phyloP scores from a whole-genome alignment of 2,113 vertebrate genomes.

The Ameiurus melas region DNA sequence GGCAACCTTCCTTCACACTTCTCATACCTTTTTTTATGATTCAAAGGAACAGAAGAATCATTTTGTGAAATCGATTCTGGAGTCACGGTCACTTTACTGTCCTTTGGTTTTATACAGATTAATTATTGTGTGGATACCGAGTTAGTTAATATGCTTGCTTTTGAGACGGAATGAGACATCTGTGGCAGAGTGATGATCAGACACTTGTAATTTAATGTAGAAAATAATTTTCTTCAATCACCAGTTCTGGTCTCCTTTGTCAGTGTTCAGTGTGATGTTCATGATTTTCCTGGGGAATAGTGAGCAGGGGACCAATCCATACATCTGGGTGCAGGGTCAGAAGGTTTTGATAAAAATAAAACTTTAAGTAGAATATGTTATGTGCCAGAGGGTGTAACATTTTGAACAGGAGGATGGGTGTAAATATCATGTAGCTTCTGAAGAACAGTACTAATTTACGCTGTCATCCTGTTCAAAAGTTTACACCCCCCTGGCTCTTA shows the following conservation, averaged over 20 bases:
- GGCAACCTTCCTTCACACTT: slow-evolving; percentile 2
- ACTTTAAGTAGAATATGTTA: too few relatives aligned
- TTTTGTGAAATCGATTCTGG: neutral
- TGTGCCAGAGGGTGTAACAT: too few relatives aligned
- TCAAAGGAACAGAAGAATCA: neutral
- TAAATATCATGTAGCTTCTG: too few relatives aligned
- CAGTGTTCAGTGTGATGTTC: too few relatives aligned
- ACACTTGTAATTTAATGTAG: neutral
- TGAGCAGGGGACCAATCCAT: neutral
- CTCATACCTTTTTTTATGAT: neutral
- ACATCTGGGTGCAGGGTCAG: neutral
- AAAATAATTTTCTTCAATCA: too few relatives aligned
- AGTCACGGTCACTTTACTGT: neutral
- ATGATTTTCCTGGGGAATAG: neutral
- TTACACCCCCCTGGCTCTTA: too few relatives aligned
- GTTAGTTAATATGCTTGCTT: neutral
- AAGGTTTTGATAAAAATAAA: neutral
- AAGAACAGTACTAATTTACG: too few relatives aligned
- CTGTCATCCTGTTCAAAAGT: too few relatives aligned
- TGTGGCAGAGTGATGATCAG: neutral
- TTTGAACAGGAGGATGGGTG: too few relatives aligned
- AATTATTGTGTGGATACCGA: neutral
- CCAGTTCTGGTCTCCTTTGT: too few relatives aligned
- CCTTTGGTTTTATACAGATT: neutral
- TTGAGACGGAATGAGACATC: neutral